Evolutionary conservation across 2,888 invertebrate species (phyloP), one percentile per base, ranked within the genome.

Genomic region (Sepioteuthis lessoniana): DNA sequence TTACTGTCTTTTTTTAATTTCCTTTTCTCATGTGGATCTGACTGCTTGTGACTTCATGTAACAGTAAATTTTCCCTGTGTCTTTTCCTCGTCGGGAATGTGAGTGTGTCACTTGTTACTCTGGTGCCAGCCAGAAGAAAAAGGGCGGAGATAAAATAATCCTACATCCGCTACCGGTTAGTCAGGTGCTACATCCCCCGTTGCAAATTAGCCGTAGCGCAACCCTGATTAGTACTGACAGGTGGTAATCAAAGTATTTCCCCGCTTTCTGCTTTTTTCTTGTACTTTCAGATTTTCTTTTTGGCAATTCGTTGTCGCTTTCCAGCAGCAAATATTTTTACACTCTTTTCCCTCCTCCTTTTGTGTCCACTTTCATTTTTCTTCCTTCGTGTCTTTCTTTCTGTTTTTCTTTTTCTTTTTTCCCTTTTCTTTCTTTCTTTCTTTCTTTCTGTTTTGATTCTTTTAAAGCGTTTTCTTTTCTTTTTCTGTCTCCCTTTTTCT

Each of bases 191-290:
- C 35, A 35, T 76, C 76, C 76, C n/a, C 76, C 35, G 76, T 35
- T n/a, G 76, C 76, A 76, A 76, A 76, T 76, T 76, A 76, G 76
- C 76, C 76, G 76, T 76, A 76, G n/a, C 76, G 16, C n/a, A 76
- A n/a, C 35, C 16, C 35, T 76, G 76, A 76, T 76, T 76, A 76
- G n/a, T 13, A 76, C 76, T 76, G 76, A 76, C 76, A 76, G 76
- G 76, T 76, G 76, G 76, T 76, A 76, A 76, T 76, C 76, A 76
- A 76, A 76, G n/a, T n/a, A 76, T 76, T 76, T 76, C 76, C 76
- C 76, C 16, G 76, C 76, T 76, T 35, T 76, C n/a, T 16, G n/a
- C 35, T 76, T 76, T 42, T 42, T 76, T n/a, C 76, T 76, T 76
- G n/a, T 76, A 76, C n/a, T 76, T 76, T 76, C 19, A n/a, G 8